These are phyloP conservation scores for Myotis brandtii DNA, from an alignment of 2,113 vertebrate genomes.

Conservation along the genomic window DNA sequence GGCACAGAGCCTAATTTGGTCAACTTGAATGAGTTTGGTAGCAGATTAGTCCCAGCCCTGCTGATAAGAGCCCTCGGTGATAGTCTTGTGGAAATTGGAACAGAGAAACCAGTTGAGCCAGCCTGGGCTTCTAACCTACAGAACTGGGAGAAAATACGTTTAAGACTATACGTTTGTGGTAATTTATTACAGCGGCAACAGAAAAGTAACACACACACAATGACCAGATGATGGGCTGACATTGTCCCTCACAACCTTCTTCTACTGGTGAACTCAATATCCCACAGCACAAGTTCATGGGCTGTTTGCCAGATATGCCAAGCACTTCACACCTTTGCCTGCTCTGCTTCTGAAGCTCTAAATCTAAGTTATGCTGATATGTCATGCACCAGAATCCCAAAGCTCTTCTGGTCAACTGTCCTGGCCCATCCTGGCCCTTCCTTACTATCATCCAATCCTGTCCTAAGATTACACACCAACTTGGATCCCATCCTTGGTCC, in stretches of 20 bases:
- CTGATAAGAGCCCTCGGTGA: not conserved
- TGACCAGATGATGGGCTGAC: not conserved
- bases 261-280: not conserved
- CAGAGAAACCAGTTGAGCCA: not conserved
- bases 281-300: not conserved
- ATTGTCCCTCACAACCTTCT: not conserved
- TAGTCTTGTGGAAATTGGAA: not conserved
- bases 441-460: not conserved
- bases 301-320: not conserved
- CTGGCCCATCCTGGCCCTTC: too few species aligned
- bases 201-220: not conserved
- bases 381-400: not conserved
- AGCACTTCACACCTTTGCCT: not conserved
- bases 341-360: not conserved
- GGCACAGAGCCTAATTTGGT: not conserved
- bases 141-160: not conserved
- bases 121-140: not conserved
- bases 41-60: conserved; percentile 23
- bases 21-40: not conserved
- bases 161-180: not conserved
- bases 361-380: not conserved
- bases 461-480: not conserved
- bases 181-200: not conserved
- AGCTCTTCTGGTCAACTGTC: not conserved
- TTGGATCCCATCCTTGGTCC: not conserved